A percentile compares a stretch with the other conserved stretches of the same genome.
Conservation (phyloP, 92 coral and sea anemone genomes). For the Phenganax stokvisi region DNA sequence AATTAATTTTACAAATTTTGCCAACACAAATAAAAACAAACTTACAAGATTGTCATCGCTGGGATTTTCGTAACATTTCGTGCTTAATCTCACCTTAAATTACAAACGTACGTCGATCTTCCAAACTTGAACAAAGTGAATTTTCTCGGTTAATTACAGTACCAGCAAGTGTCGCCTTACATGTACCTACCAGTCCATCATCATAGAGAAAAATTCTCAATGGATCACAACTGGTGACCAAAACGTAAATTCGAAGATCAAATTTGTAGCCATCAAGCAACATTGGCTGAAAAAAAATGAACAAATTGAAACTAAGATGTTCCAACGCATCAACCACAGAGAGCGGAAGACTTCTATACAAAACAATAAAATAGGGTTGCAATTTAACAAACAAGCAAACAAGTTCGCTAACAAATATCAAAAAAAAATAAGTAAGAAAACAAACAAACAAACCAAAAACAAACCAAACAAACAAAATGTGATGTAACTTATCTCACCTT, state of each 20-base stretch:
- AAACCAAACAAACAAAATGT: too few relatives aligned
- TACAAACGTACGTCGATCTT: background rate
- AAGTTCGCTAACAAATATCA: background rate
- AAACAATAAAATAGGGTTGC: background rate
- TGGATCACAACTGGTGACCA: constrained; percentile 93
- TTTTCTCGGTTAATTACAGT: too few relatives aligned
- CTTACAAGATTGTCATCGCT: constrained; percentile 86
- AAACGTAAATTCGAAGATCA: constrained; percentile 89
- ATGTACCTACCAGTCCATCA: constrained; percentile 78
- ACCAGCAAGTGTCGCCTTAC: too few relatives aligned
- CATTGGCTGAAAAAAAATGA: constrained; percentile 57
- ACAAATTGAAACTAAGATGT: background rate
- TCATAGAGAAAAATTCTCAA: constrained; percentile 78
- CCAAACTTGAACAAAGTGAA: background rate
- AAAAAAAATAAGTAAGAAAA: background rate
- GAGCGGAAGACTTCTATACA: background rate
- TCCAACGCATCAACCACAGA: too few relatives aligned
- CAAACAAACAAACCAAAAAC: background rate
- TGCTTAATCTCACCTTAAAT: constrained; percentile 79
- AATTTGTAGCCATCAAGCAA: constrained; percentile 93
- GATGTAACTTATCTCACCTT: constrained; percentile 44
- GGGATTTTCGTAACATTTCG: constrained; percentile 73
- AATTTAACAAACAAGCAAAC: background rate
- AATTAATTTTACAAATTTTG: background rate
- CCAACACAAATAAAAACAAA: background rate